Evolutionary conservation across 2,113 vertebrate species (phyloP), one percentile per base, ranked within the genome.

Genomic region (Gavia stellata): DNA sequence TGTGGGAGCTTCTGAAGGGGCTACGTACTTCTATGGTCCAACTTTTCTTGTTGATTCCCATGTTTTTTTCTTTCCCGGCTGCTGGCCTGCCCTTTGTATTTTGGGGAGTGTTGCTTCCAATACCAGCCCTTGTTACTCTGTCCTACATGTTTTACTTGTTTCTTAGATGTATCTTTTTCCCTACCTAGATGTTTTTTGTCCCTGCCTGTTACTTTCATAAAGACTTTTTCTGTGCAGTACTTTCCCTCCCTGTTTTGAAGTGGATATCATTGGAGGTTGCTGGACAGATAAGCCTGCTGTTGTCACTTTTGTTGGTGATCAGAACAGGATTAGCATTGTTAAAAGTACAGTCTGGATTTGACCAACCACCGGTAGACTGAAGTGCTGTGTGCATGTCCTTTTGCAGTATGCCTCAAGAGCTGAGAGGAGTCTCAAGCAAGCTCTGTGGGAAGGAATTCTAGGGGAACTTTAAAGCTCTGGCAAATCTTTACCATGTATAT

Each of bases 31-130:
- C 24, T 52, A 5, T 34, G 21, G 14, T 18, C 25, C 3, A 3
- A 1, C 9, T 68, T 59, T 56, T 44, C 18, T 6, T 34, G 36
- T 24, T 40, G 10, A n/a, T 3, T 49, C 14, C 16, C 1, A 0
- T 40, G 11, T 26, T 65, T 65, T 49, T 49, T 77, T 34, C 10
- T 42, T 73, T 45, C 15, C 40, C 2, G 1, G 17, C 17, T 96
- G 16, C 38, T 79, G 44, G 58, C 28, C 14, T 0, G 1, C 24
- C 12, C 71, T 18, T 53, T 3, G 3, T 78, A 8, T 92, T 93
- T 45, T 58, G 23, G 29, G 28, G 2, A 55, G 8, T 24, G 9
- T 49, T 87, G 17, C 29, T 81, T 25, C 23, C 7, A 45, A 12
- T 77, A 14, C 1, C 1, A 0, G 9, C n/a, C 10, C 7, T 38